Evolutionary conservation across 1,140 invertebrate genomes (phyloP), one percentile per base, ranked within the genome.

Genomic region (Trichomalopsis sarcophagae): DNA sequence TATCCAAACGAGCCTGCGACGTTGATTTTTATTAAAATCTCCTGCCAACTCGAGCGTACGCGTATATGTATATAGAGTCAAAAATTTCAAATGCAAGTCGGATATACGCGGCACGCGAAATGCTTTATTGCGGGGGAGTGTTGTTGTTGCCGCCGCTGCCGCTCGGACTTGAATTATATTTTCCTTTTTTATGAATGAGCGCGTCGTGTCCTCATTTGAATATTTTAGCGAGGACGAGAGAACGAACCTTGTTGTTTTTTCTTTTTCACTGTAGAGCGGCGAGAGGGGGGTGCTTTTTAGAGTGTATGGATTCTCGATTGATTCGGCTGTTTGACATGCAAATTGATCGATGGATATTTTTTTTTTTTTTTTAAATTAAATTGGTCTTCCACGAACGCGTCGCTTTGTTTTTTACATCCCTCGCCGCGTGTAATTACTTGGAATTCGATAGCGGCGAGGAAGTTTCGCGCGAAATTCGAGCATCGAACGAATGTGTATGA

Each of bases 1-100:
- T 90, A 89, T 91, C 89, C 89, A 91, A 91, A 91, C 89, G 88
- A 40, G 74, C 74, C 11, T 76, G 27, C 27, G 74, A 76, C 74
- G 36, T 76, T 76, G 74, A 88, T 86, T 87, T 88, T 69, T 36
- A 71, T 71, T 30, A 71, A 71, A 71, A 71, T 71, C 30, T n/a
- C 23, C 10, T 30, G 23, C 9, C 68, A 71, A n/a, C 23, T 71
- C 68, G 14, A 71, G 23, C 11, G 30, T 69, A 62, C 11, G 11
- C 11, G 23, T 30, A 30, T 30, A 9, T 71, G 10, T 71, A 71
- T 17, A 9, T 21, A 2, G 10, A 11, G 27, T 21, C 27, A 7
- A 11, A 71, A 71, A 30, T 71, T 71, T 71, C 9, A 33, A 71
- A 27, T 27, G 68, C 68, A 27, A 33, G 68, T 33, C 23, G 68